phyloP scores from a whole-genome alignment of 2,113 vertebrate species.

The Parotia lawesii region DNA sequence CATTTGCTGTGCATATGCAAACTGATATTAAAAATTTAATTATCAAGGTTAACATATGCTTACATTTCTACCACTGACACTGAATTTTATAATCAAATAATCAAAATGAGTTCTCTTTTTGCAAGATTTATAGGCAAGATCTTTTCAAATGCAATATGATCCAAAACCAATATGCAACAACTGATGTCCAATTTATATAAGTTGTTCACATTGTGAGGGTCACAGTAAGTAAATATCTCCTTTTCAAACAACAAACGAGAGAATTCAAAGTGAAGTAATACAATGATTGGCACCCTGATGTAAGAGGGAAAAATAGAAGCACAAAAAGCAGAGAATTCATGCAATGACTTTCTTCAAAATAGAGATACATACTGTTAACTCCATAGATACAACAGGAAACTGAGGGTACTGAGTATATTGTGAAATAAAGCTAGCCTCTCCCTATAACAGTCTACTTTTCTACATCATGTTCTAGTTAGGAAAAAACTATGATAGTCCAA shows the following conservation, averaged over 20 bases:
- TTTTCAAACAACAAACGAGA: background rate
- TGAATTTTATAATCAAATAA: background rate
- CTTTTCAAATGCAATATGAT: background rate
- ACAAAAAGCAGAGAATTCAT: background rate
- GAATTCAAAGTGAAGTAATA: background rate
- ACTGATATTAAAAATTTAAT: background rate
- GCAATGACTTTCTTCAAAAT: background rate
- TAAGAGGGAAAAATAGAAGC: background rate
- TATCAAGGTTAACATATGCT: background rate
- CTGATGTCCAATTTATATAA: background rate
- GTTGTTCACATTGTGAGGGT: background rate
- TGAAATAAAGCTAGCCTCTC: background rate
- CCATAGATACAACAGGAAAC: background rate
- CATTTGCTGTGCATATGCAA: background rate
- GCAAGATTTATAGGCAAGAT: background rate
- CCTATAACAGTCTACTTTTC: background rate
- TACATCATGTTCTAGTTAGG: background rate
- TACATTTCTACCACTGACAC: background rate
- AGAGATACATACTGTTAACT: background rate
- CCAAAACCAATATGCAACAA: background rate
- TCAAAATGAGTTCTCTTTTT: background rate
- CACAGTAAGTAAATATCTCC: background rate
- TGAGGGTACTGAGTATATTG: background rate
- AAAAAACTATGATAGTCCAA: background rate
- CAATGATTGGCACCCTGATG: fast-evolving